Base-by-base conservation (phyloP, 2,113 vertebrate genomes). In the Xenus cinereus region DNA sequence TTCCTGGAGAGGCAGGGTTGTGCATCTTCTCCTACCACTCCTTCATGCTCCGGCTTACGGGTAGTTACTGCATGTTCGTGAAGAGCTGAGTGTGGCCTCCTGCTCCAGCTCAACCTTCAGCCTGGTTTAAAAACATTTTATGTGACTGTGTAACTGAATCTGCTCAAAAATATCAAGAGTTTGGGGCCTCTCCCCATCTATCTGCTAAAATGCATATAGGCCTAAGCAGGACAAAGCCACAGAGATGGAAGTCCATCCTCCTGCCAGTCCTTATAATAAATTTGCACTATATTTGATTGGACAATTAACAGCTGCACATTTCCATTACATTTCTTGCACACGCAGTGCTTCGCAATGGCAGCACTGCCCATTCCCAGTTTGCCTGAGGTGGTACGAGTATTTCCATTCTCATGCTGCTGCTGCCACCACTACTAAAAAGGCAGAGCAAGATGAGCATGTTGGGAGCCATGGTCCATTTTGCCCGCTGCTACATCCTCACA, bases 261-360 rank as follows among this genome's bases (percentile, higher is more conserved):
- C 74, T 53, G 32, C 32, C 54, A 45, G 15, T 7, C 35, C 30
- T 30, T 4, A 33, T 4, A 10, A 4, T 54, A 27, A 72, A 27
- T 32, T 41, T 22, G 51, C 12, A 6, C 27, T 7, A 1, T 3
- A 45, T 59, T 27, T 24, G n/a, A 66, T 19, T 4, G 30, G 43
- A 20, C 78, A 54, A 6, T 1, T 32, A 86, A 28, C 3, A 2
- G 50, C 37, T 24, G 41, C 60, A 33, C 28, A 2, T 10, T 63
- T 6, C 45, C 21, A 17, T 33, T 5, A 15, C 24, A 2, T 9
- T 63, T 26, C 82, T 62, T 2, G 4, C 53, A 6, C 12, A 2
- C 1, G 59, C 4, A 30, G 28, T 0, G 41, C 28, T 19, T 8
- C 1, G 7, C 54, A 26, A 6, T 1, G 23, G 37, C 46, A 6